These are phyloP conservation scores for Palythoa caribaeorum DNA, from an alignment of 92 coral and sea anemone species.

Conservation along the genomic window DNA sequence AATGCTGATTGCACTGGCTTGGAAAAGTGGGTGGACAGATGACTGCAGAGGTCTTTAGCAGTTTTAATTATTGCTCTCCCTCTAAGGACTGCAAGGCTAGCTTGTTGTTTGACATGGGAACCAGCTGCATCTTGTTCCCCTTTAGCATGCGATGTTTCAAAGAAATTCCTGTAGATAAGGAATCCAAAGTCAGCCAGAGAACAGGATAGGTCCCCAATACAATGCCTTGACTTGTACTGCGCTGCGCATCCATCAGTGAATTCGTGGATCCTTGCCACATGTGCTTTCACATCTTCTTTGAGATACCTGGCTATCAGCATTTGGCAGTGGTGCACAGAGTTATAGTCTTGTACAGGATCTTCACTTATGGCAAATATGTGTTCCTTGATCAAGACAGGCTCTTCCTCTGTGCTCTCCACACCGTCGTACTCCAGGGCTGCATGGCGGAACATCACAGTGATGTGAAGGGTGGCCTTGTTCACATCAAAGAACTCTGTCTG, in stretches of 20 bases:
- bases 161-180: no score
- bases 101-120: constrained; percentile 23
- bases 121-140: no score
- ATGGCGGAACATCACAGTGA: no score
- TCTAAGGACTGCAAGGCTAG: constrained; percentile 50
- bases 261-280: neutral
- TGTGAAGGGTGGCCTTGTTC: neutral
- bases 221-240: neutral
- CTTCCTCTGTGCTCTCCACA: no score
- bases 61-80: constrained; percentile 51
- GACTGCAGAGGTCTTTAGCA: constrained; percentile 53
- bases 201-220: constrained; percentile 13
- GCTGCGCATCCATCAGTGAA: constrained; percentile 9
- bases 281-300: neutral
- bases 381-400: no score
- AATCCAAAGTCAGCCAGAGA: no score
- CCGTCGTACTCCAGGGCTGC: no score
- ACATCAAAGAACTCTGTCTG: constrained; percentile 17
- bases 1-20: constrained; percentile 51
- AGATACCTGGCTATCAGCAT: no score
- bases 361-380: no score
- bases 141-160: neutral
- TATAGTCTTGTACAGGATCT: no score
- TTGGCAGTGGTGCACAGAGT: no score
- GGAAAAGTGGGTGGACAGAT: constrained; percentile 40